Percentiles rank a stretch among this genome's conserved stretches.
These are phyloP conservation scores for Sebastes cheni DNA, from an alignment of 2,797 vertebrate genomes.

Conservation along the genomic window DNA sequence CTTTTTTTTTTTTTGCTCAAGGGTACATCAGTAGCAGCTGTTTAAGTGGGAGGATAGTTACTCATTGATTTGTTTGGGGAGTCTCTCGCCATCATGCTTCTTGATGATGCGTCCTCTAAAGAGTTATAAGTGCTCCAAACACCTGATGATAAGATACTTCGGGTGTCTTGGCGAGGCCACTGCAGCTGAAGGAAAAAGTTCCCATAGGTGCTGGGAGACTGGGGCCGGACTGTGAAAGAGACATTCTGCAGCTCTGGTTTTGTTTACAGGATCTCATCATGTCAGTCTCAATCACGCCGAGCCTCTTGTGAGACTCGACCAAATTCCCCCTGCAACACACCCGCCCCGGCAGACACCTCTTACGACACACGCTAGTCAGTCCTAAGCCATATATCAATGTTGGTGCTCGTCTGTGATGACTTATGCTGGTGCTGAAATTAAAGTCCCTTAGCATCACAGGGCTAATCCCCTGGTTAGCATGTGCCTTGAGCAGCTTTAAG, in stretches of 20 bases:
- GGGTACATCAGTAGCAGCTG: constrained; percentile 28
- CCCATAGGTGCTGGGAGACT: not conserved
- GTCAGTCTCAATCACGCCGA: constrained; percentile 52
- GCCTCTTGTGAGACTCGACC: constrained; percentile 16
- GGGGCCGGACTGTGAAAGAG: not conserved
- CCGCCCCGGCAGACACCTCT: constrained; percentile 33
- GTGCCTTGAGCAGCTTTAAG: constrained; percentile 73
- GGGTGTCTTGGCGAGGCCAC: not conserved
- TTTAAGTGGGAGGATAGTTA: constrained; percentile 1
- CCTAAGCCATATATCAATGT: constrained; percentile 66
- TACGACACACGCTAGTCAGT: constrained; percentile 37
- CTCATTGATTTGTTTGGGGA: constrained; percentile 41
- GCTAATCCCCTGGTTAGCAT: constrained; percentile 76
- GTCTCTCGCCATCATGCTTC: not conserved
- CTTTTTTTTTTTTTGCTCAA: constrained; percentile 17
- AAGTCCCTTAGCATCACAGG: constrained; percentile 61
- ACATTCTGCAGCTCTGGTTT: constrained; percentile 24
- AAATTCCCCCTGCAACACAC: constrained; percentile 16
- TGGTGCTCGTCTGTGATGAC: constrained; percentile 61
- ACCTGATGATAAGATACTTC: constrained; percentile 6
- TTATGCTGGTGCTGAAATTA: constrained; percentile 74
- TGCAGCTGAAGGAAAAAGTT: constrained; percentile 5
- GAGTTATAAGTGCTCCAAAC: constrained; percentile 9
- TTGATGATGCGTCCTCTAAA: not conserved
- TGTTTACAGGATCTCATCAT: constrained; percentile 51